Conservation (phyloP, 2,888 invertebrate genomes). For the Amphipoea oculea region DNA sequence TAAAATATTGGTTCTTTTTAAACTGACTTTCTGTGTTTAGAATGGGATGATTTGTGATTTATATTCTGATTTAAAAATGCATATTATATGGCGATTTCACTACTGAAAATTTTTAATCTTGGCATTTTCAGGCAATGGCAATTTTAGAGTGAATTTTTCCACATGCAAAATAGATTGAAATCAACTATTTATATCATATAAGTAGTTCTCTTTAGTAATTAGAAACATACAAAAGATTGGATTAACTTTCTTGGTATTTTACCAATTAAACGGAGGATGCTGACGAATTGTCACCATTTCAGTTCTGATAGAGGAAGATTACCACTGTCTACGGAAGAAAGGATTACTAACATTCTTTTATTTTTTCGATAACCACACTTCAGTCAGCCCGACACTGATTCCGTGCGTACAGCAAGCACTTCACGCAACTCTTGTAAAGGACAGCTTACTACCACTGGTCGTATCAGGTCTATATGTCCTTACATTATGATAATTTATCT, state of each 20-base stretch:
- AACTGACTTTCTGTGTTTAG: conserved; percentile 42
- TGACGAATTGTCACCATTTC: not conserved
- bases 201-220: not conserved
- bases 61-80: conserved; percentile 24
- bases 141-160: not conserved
- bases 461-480: not conserved
- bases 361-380: not conserved
- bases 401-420: no score
- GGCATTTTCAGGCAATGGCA: not conserved
- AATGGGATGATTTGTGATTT: conserved; percentile 33
- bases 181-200: not conserved
- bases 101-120: not conserved
- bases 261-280: not conserved
- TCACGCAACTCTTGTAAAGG: not conserved
- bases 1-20: conserved; percentile 78
- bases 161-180: not conserved
- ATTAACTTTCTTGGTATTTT: not conserved
- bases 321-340: no score
- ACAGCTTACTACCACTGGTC: not conserved
- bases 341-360: not conserved
- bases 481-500: not conserved
- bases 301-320: not conserved
- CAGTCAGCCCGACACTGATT: not conserved
- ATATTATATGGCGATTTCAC: not conserved
- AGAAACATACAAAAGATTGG: not conserved